These are phyloP conservation scores for Intellagama lesueurii DNA, from an alignment of 2,797 vertebrate species.

Conservation along the genomic window DNA sequence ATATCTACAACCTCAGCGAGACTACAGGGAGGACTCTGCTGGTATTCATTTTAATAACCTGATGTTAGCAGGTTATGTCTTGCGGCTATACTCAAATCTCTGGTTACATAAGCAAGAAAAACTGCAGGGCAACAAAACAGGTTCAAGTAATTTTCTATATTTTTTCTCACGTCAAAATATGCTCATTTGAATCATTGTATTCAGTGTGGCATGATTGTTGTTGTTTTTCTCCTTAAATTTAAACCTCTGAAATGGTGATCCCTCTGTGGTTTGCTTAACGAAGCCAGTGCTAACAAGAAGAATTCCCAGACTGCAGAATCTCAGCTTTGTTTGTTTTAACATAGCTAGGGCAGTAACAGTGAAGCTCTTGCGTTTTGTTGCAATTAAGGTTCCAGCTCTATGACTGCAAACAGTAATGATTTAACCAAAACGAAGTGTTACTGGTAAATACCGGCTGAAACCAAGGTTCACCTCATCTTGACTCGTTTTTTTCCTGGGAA, in stretches of 20 bases:
- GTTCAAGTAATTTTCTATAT: conserved; percentile 24
- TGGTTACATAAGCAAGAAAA: conserved; percentile 19
- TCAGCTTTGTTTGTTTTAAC: conserved; percentile 26
- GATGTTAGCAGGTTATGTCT: background rate
- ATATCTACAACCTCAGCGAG: background rate
- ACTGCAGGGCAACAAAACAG: background rate
- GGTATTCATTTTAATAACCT: background rate
- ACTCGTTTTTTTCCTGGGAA: background rate
- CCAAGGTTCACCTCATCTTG: background rate
- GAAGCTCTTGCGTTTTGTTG: background rate
- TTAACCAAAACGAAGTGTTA: background rate
- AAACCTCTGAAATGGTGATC: background rate
- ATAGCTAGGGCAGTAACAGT: background rate
- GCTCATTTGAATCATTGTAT: background rate
- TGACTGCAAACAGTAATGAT: background rate
- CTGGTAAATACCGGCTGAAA: background rate
- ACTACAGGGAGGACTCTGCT: background rate
- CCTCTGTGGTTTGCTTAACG: conserved; percentile 13
- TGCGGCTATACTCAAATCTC: background rate
- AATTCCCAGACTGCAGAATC: conserved; percentile 24
- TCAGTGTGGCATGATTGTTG: background rate
- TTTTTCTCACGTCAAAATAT: background rate
- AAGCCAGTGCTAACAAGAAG: conserved; percentile 27
- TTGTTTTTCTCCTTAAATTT: conserved; percentile 5
- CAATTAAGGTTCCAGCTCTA: conserved; percentile 8